Percentiles rank a stretch among this genome's conserved stretches.
Evolutionary conservation across 2,797 vertebrate genomes (phyloP).

Genomic region (Apogon hyalosoma): DNA sequence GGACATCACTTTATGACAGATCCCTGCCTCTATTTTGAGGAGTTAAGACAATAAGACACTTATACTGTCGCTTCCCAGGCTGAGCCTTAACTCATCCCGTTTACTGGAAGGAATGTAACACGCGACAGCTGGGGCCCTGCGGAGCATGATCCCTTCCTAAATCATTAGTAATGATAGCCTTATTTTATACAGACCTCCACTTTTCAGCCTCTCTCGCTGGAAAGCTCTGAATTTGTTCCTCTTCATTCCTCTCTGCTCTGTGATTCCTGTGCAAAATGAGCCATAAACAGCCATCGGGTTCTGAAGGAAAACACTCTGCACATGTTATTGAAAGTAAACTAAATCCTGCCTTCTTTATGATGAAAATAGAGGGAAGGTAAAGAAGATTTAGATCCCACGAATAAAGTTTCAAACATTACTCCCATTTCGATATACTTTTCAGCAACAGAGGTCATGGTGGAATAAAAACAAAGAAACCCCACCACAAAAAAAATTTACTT

Average conservation of each 20-base stretch:
- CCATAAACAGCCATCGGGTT: not conserved
- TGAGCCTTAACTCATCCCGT: constrained; percentile 67
- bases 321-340: no score
- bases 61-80: constrained; percentile 69
- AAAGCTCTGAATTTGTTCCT: constrained; percentile 10
- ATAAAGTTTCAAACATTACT: no score
- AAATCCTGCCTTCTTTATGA: no score
- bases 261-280: constrained; percentile 38
- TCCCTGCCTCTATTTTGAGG: constrained; percentile 31
- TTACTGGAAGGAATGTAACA: constrained; percentile 79
- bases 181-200: constrained; percentile 36
- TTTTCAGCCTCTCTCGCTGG: not conserved
- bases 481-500: no score
- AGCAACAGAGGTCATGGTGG: no score
- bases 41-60: constrained; percentile 77
- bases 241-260: constrained; percentile 3
- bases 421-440: no score
- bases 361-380: no score
- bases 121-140: constrained; percentile 76
- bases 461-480: no score
- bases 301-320: no score
- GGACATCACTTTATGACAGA: constrained; percentile 46
- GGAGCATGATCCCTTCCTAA: constrained; percentile 67
- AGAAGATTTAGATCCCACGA: no score
- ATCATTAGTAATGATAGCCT: constrained; percentile 69